Conservation (phyloP, 2,797 vertebrate species). For the Anisognathus igniventris region DNA sequence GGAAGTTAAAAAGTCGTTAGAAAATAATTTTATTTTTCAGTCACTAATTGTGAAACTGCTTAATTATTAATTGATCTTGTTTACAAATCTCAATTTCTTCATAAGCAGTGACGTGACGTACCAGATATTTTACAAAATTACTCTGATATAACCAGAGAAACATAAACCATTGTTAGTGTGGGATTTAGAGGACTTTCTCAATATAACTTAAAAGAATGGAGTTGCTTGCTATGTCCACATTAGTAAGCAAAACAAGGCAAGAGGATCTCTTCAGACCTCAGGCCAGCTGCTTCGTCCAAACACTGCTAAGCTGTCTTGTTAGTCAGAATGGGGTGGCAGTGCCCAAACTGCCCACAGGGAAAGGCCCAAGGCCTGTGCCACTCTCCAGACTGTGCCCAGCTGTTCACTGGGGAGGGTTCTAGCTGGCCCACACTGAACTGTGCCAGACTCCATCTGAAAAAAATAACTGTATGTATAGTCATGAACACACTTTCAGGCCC, state of each 20-base stretch:
- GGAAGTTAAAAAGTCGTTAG: neutral
- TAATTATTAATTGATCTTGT: neutral
- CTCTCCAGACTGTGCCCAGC: neutral
- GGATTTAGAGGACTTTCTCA: neutral
- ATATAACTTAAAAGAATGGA: neutral
- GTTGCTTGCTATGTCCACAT: neutral
- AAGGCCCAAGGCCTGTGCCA: neutral
- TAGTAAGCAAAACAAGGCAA: neutral
- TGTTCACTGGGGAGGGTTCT: neutral
- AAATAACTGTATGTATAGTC: fast-evolving
- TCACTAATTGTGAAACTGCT: neutral
- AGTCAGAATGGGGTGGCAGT: neutral
- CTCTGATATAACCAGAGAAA: neutral
- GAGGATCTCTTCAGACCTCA: neutral
- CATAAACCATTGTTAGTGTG: neutral
- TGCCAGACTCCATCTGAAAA: neutral
- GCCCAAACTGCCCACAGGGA: neutral
- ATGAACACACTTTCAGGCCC: neutral
- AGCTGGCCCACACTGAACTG: neutral
- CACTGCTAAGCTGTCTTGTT: neutral
- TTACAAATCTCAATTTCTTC: neutral
- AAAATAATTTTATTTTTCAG: neutral
- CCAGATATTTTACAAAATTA: neutral
- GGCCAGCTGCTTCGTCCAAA: neutral
- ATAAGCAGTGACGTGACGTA: neutral